A percentile compares a stretch with the other conserved stretches of the same genome.
phyloP scores from a whole-genome alignment of 2,797 vertebrate species.

The Pitangus sulphuratus region DNA sequence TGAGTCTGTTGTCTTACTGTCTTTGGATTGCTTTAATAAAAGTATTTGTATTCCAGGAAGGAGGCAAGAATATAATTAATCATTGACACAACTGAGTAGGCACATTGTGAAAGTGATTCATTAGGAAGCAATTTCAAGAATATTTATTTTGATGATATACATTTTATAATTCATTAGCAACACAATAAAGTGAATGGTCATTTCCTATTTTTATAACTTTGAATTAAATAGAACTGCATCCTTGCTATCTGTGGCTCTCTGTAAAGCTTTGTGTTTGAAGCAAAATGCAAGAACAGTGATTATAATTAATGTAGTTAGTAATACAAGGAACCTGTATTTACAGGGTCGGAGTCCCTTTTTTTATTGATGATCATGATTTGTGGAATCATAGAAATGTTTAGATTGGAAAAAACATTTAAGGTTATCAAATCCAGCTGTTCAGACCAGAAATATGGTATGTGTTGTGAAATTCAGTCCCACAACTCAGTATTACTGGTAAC shows the following conservation, averaged over 20 bases:
- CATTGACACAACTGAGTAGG: slow-evolving; percentile 68
- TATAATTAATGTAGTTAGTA: neutral
- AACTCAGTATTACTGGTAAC: neutral
- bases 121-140: slow-evolving; percentile 61
- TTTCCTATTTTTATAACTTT: slow-evolving; percentile 45
- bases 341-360: neutral
- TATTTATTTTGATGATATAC: slow-evolving; percentile 59
- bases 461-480: neutral
- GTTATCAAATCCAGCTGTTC: neutral
- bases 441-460: neutral
- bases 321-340: neutral
- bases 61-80: slow-evolving; percentile 71
- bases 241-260: neutral
- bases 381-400: neutral
- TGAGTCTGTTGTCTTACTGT: slow-evolving; percentile 53
- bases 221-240: slow-evolving; percentile 32
- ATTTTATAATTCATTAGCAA: slow-evolving; percentile 65
- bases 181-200: slow-evolving; percentile 50
- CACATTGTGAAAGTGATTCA: slow-evolving; percentile 54
- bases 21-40: slow-evolving; percentile 40
- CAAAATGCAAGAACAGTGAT: neutral
- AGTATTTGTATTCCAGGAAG: slow-evolving; percentile 69
- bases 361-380: neutral
- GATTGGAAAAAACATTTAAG: neutral
- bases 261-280: neutral